Percentiles rank a stretch among this genome's conserved stretches.
These are phyloP conservation scores for Penaeus chinensis DNA, from an alignment of 1,140 invertebrate species.

Conservation along the genomic window DNA sequence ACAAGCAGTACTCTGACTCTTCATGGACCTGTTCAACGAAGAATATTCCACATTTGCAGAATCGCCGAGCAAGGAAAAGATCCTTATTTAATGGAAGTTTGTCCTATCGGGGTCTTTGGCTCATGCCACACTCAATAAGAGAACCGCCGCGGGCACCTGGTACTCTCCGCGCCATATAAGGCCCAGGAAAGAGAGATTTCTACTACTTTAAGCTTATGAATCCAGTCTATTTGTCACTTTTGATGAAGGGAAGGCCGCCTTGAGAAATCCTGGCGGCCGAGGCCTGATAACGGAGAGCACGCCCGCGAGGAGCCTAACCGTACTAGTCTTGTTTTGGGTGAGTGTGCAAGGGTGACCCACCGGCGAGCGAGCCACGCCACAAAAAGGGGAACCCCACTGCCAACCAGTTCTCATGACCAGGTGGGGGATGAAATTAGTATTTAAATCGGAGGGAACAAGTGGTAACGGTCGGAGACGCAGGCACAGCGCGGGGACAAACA, in stretches of 20 bases:
- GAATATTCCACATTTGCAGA: no score
- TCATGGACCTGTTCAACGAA: neutral
- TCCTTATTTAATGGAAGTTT: neutral
- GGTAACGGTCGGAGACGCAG: conserved; percentile 46
- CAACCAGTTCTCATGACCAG: conserved; percentile 43
- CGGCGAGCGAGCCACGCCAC: neutral
- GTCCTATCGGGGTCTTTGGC: conserved; percentile 50
- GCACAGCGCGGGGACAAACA: conserved; percentile 9
- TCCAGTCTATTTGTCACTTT: no score
- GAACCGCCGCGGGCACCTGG: conserved; percentile 42
- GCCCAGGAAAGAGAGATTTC: neutral
- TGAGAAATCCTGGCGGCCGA: no score
- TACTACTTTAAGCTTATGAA: no score
- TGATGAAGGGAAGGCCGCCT: no score
- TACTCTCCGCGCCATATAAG: conserved; percentile 21
- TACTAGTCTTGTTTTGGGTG: neutral
- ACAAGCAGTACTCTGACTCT: neutral
- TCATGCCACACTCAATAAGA: conserved; percentile 51
- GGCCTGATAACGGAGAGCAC: no score
- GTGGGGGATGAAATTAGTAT: conserved; percentile 52
- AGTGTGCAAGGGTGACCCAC: neutral
- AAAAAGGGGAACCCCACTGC: conserved; percentile 32
- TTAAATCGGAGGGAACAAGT: conserved; percentile 53
- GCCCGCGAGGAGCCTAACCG: neutral
- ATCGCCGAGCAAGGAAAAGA: neutral